Percentiles rank a stretch among this genome's conserved stretches.
Conservation (phyloP, 2,888 invertebrate species). For the Odontothrips loti region DNA sequence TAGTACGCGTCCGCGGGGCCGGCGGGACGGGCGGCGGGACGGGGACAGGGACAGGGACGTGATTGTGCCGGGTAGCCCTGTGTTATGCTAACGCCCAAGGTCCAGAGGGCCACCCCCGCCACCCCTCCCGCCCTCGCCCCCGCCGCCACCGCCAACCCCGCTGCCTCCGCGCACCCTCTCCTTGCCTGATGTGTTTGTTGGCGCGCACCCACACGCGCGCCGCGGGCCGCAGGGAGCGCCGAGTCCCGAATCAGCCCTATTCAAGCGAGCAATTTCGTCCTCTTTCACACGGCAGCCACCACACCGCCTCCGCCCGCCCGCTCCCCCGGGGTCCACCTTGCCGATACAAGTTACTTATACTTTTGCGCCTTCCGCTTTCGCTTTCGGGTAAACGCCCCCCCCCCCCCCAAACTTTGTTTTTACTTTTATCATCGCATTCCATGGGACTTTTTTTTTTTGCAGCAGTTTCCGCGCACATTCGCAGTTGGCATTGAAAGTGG, state of each 20-base stretch:
- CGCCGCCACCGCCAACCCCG: too few relatives aligned
- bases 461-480: not conserved
- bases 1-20: not conserved
- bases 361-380: not conserved
- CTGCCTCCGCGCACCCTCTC: not conserved
- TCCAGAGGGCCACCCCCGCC: not conserved
- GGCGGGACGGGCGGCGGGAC: not conserved
- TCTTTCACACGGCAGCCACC: not conserved
- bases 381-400: not conserved
- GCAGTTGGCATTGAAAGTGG: too few relatives aligned
- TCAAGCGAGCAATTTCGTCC: slow-evolving; percentile 15
- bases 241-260: slow-evolving; percentile 2
- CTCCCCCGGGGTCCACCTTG: not conserved
- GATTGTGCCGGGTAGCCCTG: too few relatives aligned
- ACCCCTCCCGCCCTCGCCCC: not conserved
- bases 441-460: not conserved
- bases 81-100: too few relatives aligned
- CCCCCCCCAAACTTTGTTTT: not conserved
- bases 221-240: not conserved
- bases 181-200: not conserved
- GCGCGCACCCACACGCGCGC: too few relatives aligned
- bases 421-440: not conserved
- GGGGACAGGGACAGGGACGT: not conserved
- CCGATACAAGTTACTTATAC: slow-evolving; percentile 13
- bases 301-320: not conserved